These are phyloP conservation scores for Dasysyrphus albostriatus DNA, from an alignment of 2,888 invertebrate species.

Conservation along the genomic window DNA sequence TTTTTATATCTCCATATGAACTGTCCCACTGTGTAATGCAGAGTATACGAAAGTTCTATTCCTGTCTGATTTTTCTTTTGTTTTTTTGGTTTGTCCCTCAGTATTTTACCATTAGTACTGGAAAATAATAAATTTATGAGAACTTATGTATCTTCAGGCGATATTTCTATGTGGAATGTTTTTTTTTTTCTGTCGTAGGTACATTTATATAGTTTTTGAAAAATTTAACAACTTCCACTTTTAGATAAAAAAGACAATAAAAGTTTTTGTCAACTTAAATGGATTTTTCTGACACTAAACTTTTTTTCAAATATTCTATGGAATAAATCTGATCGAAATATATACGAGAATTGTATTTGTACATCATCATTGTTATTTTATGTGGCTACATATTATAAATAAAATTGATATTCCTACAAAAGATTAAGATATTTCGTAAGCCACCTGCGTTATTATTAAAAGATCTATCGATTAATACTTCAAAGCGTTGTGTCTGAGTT, in stretches of 20 bases:
- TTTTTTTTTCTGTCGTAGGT: neutral
- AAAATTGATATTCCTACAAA: too few species aligned
- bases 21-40: neutral
- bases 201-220: neutral
- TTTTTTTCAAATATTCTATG: neutral
- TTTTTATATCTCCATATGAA: neutral
- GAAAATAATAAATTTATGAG: conserved; percentile 48
- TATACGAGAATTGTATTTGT: neutral
- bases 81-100: conserved; percentile 10
- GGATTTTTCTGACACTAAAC: conserved; percentile 18
- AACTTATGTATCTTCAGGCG: conserved; percentile 40
- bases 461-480: neutral
- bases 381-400: too few species aligned
- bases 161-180: conserved; percentile 27
- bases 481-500: too few species aligned
- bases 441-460: neutral
- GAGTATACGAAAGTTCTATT: conserved; percentile 40
- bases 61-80: conserved; percentile 28
- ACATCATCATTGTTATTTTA: neutral
- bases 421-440: neutral
- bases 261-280: conserved; percentile 24
- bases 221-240: conserved; percentile 31
- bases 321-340: neutral
- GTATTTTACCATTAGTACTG: conserved; percentile 24
- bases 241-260: conserved; percentile 6